A percentile compares a stretch with the other conserved stretches of the same genome.
phyloP scores from a whole-genome alignment of 2,888 invertebrate genomes.

The Callinectes sapidus region DNA sequence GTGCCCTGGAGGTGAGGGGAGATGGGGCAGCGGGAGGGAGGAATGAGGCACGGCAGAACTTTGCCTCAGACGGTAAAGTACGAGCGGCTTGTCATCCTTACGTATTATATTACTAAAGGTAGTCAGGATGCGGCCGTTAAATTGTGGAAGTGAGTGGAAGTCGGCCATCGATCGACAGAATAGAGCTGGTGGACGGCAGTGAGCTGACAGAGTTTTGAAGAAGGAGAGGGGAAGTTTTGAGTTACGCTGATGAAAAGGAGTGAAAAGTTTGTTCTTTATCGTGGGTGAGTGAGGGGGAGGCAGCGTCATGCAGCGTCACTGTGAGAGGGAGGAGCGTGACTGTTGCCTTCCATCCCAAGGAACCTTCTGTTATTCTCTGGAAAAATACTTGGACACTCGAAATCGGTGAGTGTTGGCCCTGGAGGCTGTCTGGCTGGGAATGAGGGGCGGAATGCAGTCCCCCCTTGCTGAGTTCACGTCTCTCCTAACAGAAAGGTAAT shows the following conservation, averaged over 20 bases:
- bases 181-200: not conserved
- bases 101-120: slow-evolving; percentile 4
- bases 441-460: not conserved
- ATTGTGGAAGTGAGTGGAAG: not conserved
- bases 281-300: not conserved
- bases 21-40: not conserved
- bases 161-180: not conserved
- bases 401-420: not conserved
- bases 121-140: slow-evolving; percentile 8
- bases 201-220: not conserved
- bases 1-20: not conserved
- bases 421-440: not conserved
- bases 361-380: not conserved
- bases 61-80: not conserved
- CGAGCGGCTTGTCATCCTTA: not conserved
- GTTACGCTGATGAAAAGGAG: not conserved
- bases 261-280: slow-evolving; percentile 17
- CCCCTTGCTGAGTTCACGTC: not conserved
- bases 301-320: slow-evolving; percentile 30
- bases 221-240: not conserved
- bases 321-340: not conserved
- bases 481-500: not conserved
- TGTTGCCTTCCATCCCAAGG: not conserved
- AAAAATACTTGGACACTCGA: slow-evolving; percentile 26
- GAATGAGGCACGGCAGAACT: not conserved